These are phyloP conservation scores for Nemapogon koenigi DNA, from an alignment of 2,888 invertebrate genomes.

Conservation along the genomic window DNA sequence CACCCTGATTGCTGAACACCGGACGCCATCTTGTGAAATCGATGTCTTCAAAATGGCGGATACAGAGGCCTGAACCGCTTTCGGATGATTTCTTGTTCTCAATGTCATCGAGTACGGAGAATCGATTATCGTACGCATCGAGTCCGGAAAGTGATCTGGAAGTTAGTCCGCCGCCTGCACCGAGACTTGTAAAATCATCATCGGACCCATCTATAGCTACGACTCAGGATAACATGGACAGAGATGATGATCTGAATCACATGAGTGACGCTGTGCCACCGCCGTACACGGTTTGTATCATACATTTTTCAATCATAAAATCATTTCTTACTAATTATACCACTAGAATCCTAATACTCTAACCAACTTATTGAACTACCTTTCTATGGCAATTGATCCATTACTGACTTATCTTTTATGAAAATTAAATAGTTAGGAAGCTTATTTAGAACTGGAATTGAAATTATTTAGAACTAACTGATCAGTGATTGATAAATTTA, in stretches of 20 bases:
- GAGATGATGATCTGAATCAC: slow-evolving; percentile 62
- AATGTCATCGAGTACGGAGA: slow-evolving; percentile 81
- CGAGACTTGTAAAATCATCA: slow-evolving; percentile 79
- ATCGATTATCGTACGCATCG: slow-evolving; percentile 93
- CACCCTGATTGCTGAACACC: slow-evolving; percentile 32
- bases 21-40: slow-evolving; percentile 29
- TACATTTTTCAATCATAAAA: not conserved
- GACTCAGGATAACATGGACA: slow-evolving; percentile 84
- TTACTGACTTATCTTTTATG: too few species aligned
- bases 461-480: too few species aligned
- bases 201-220: slow-evolving; percentile 95
- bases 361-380: too few species aligned
- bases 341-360: too few species aligned
- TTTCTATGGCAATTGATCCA: too few species aligned
- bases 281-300: slow-evolving; percentile 79
- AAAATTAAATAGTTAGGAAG: too few species aligned
- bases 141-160: slow-evolving; percentile 93
- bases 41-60: slow-evolving; percentile 32
- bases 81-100: slow-evolving; percentile 99
- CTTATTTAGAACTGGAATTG: too few species aligned
- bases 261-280: slow-evolving; percentile 78
- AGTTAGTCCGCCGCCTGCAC: slow-evolving; percentile 82
- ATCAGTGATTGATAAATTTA: too few species aligned
- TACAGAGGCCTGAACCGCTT: slow-evolving; percentile 93
- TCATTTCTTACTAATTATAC: too few species aligned